These are phyloP conservation scores for Orthosia incerta DNA, from an alignment of 2,888 invertebrate genomes.

Conservation along the genomic window DNA sequence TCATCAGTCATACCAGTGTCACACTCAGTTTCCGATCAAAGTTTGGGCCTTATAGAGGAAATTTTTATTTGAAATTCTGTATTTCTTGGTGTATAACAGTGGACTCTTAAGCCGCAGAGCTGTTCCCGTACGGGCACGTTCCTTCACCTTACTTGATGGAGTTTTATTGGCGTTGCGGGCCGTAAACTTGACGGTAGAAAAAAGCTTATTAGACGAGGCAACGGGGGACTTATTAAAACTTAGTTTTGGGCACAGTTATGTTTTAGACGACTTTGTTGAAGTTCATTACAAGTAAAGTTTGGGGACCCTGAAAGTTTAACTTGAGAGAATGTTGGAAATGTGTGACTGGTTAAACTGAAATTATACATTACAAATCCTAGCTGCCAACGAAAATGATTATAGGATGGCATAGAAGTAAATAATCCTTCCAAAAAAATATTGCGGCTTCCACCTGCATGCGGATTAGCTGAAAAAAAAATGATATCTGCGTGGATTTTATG, in stretches of 20 bases:
- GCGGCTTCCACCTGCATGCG: neutral
- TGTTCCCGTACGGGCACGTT: conserved; percentile 65
- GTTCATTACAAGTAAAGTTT: conserved; percentile 53
- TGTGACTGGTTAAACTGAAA: neutral
- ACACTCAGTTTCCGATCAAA: conserved; percentile 12
- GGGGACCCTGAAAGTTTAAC: conserved; percentile 32
- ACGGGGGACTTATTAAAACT: conserved; percentile 77
- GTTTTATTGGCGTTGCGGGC: conserved; percentile 83
- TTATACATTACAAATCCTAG: neutral
- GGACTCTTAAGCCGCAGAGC: conserved; percentile 58
- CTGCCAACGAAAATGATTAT: neutral
- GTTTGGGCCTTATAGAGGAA: neutral
- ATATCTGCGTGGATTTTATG: too few species aligned
- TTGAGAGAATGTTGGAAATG: neutral
- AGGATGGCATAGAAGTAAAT: neutral
- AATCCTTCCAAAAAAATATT: neutral
- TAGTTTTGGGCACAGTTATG: conserved; percentile 65
- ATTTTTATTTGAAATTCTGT: conserved; percentile 49
- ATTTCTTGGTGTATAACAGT: conserved; percentile 24
- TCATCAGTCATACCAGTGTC: conserved; percentile 48
- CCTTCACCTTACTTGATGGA: conserved; percentile 74
- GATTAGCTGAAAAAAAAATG: too few species aligned
- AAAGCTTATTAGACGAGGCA: conserved; percentile 78
- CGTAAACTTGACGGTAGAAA: conserved; percentile 79
- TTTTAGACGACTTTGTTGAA: conserved; percentile 52